These are phyloP conservation scores for Aphidius colemani DNA, from an alignment of 2,888 invertebrate species.

Conservation along the genomic window DNA sequence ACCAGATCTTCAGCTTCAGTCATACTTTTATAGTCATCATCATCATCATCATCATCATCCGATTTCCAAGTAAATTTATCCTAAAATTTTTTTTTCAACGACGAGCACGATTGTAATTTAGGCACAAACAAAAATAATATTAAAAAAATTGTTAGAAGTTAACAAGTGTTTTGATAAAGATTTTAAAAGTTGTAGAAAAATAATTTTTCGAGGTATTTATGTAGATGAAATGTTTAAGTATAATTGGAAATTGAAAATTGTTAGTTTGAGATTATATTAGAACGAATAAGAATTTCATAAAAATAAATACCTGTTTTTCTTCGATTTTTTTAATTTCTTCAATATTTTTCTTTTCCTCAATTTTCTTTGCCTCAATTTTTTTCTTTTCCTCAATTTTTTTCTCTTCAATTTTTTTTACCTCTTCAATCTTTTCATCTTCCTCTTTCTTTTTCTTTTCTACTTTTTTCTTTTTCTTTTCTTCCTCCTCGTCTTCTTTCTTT, in stretches of 20 bases:
- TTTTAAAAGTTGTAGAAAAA: constrained; percentile 19
- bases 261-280: constrained; percentile 23
- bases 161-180: constrained; percentile 14
- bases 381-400: constrained; percentile 50
- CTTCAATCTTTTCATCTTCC: constrained; percentile 53
- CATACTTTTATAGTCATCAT: constrained; percentile 24
- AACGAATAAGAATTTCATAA: not conserved
- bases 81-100: constrained; percentile 16
- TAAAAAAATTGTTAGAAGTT: constrained; percentile 28
- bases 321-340: constrained; percentile 33
- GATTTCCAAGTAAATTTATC: constrained; percentile 18
- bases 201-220: constrained; percentile 16
- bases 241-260: constrained; percentile 28
- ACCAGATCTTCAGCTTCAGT: constrained; percentile 45
- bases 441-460: constrained; percentile 44
- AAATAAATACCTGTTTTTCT: constrained; percentile 36
- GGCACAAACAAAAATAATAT: constrained; percentile 27
- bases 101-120: constrained; percentile 22
- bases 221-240: constrained; percentile 32
- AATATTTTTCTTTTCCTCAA: constrained; percentile 28
- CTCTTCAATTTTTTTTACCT: constrained; percentile 58
- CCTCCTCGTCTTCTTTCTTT: constrained; percentile 51
- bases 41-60: constrained; percentile 32
- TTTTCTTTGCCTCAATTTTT: constrained; percentile 52
- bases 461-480: constrained; percentile 41